phyloP scores from a whole-genome alignment of 2,888 invertebrate species.

The Dioctria linearis region DNA sequence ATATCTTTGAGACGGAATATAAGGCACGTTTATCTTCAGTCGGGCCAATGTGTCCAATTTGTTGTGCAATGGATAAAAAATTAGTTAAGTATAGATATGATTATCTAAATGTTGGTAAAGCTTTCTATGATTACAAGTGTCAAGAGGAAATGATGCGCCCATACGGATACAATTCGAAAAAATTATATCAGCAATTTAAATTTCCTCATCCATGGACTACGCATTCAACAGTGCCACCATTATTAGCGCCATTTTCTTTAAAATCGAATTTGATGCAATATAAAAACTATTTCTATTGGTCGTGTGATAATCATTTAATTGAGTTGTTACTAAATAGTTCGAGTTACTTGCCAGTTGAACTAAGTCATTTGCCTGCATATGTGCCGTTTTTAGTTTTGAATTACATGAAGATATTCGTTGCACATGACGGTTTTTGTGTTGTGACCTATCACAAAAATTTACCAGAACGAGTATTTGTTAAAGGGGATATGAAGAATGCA shows the following conservation, averaged over 20 bases:
- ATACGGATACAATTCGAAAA: slow-evolving; percentile 57
- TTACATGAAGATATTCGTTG: slow-evolving; percentile 69
- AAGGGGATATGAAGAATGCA: slow-evolving; percentile 72
- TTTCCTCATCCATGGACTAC: slow-evolving; percentile 66
- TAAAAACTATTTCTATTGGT: slow-evolving; percentile 75
- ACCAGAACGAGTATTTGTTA: slow-evolving; percentile 70
- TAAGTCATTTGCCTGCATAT: slow-evolving; percentile 70
- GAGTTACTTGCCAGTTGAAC: slow-evolving; percentile 69
- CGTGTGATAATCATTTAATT: slow-evolving; percentile 74
- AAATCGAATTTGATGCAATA: slow-evolving; percentile 75
- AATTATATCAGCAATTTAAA: slow-evolving; percentile 61
- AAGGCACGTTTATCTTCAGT: slow-evolving; percentile 72
- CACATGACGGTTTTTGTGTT: slow-evolving; percentile 75
- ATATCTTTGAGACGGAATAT: slow-evolving; percentile 75
- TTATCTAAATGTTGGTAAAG: slow-evolving; percentile 53
- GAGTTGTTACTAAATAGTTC: slow-evolving; percentile 72
- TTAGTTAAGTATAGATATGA: slow-evolving; percentile 58
- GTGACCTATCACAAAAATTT: slow-evolving; percentile 75
- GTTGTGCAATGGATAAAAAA: slow-evolving; percentile 72
- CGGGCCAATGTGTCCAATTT: slow-evolving; percentile 76
- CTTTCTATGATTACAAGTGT: slow-evolving; percentile 57
- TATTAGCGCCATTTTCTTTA: slow-evolving; percentile 51
- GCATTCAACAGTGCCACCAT: slow-evolving; percentile 69
- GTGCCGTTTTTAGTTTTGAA: slow-evolving; percentile 72
- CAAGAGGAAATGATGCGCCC: slow-evolving; percentile 56